Evolutionary conservation across 2,888 invertebrate species (phyloP).

Genomic region (Pandemis heparana): DNA sequence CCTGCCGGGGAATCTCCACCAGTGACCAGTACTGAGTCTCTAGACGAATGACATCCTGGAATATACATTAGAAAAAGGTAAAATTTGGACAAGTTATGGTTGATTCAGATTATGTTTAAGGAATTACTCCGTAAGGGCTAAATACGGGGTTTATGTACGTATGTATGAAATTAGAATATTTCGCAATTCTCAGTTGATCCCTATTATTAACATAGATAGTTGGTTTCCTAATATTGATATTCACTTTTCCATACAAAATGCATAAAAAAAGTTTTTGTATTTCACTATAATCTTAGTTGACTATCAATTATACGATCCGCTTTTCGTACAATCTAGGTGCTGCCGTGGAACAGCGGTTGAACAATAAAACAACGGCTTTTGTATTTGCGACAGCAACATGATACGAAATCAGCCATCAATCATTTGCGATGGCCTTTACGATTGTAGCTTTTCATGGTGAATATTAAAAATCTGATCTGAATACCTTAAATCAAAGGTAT

Average conservation of each 20-base stretch:
- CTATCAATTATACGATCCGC: not conserved
- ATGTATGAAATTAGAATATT: too few species aligned
- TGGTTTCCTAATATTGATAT: too few species aligned
- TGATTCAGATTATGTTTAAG: too few species aligned
- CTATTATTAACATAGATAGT: too few species aligned
- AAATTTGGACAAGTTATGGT: too few species aligned
- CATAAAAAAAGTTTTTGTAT: too few species aligned
- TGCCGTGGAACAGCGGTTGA: not conserved
- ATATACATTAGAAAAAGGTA: not conserved
- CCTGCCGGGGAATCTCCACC: conserved; percentile 96
- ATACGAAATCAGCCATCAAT: conserved; percentile 33
- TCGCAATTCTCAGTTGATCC: too few species aligned
- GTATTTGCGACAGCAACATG: conserved; percentile 13
- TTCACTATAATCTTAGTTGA: not conserved
- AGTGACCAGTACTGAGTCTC: conserved; percentile 98
- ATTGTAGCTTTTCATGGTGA: conserved; percentile 5
- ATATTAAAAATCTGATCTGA: conserved; percentile 18
- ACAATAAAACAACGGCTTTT: conserved; percentile 9
- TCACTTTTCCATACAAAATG: too few species aligned
- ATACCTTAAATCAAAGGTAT: conserved; percentile 8
- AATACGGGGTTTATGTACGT: too few species aligned
- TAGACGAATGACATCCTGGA: conserved; percentile 94
- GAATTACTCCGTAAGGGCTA: too few species aligned
- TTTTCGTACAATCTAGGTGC: not conserved
- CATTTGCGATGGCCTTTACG: conserved; percentile 18